A percentile compares a stretch with the other conserved stretches of the same genome.
phyloP scores from a whole-genome alignment of 2,797 vertebrate species.

The Nyctibius grandis region DNA sequence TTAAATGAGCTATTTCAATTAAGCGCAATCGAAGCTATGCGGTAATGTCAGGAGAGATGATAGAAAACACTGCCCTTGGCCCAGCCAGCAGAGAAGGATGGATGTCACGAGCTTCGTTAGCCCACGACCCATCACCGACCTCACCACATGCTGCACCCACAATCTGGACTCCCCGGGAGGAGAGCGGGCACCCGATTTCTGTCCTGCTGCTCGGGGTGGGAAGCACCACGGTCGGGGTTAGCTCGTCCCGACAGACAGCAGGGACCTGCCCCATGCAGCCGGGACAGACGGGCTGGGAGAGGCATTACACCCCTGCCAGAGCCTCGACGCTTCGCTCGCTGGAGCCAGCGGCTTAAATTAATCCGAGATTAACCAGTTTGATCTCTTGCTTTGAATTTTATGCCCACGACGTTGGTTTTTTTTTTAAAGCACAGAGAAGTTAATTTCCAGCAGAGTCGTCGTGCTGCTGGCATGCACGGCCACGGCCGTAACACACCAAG shows the following conservation, averaged over 20 bases:
- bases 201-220: rapidly evolving
- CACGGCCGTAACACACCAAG: background rate
- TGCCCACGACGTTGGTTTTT: background rate
- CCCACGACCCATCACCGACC: background rate
- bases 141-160: rapidly evolving
- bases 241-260: rapidly evolving
- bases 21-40: background rate
- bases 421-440: background rate
- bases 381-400: background rate
- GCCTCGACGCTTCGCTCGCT: rapidly evolving
- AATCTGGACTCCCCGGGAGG: rapidly evolving
- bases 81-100: background rate
- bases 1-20: constrained; percentile 21
- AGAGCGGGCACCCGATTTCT: rapidly evolving
- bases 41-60: background rate
- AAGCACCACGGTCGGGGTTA: rapidly evolving
- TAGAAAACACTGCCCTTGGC: background rate
- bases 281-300: too few species aligned
- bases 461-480: background rate
- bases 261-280: background rate
- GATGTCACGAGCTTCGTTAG: background rate
- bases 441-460: background rate
- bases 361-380: background rate
- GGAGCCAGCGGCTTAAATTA: background rate
- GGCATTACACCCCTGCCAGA: background rate